Base-by-base conservation (phyloP, 1,140 invertebrate species). In the Maniola jurtina region DNA sequence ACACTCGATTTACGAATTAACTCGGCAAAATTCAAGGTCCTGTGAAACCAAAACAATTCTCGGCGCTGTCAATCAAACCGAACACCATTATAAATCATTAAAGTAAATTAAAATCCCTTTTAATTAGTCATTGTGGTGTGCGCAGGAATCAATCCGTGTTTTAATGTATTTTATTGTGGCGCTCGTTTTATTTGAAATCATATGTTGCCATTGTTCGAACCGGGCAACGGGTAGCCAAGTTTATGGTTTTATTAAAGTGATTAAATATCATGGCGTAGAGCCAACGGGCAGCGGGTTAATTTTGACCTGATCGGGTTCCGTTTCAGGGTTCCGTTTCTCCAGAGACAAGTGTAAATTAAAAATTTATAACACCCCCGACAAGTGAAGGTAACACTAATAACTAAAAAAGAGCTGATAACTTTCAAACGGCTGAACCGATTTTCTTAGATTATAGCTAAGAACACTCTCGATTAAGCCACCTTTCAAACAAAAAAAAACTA, bases 161-260 rank as follows among this genome's bases (percentile, higher is more conserved):
- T 48, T 34, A 57, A 57, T 35, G 61, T 52, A 62, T 62, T 54
- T 40, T 48, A 45, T 64, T 64, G 4, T 25, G 25, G 25, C 4
- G 50, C 33, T 50, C 40, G 57, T 71, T 69, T 75, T 72, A 66
- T 72, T 80, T 76, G 73, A 68, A 70, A 72, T 71, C 73, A 77
- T 73, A 71, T 74, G 74, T 73, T 70, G 52, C 81, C 75, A 81
- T 83, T 86, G 78, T 83, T 85, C 42, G 56, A 61, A 38, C 42
- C 54, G 66, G 66, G 73, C 71, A 77, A 73, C 65, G 65, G 73
- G 72, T 76, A 74, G 68, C 67, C 64, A 66, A 69, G 60, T 80
- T 82, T 83, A 82, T 81, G 70, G 72, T 61, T 80, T 85, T 82
- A 82, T 80, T 81, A 83, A 81, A 81, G 78, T 86, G 81, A 86